Evolutionary conservation across 2,888 invertebrate genomes (phyloP), one percentile per base, ranked within the genome.

Genomic region (Dioctria linearis): DNA sequence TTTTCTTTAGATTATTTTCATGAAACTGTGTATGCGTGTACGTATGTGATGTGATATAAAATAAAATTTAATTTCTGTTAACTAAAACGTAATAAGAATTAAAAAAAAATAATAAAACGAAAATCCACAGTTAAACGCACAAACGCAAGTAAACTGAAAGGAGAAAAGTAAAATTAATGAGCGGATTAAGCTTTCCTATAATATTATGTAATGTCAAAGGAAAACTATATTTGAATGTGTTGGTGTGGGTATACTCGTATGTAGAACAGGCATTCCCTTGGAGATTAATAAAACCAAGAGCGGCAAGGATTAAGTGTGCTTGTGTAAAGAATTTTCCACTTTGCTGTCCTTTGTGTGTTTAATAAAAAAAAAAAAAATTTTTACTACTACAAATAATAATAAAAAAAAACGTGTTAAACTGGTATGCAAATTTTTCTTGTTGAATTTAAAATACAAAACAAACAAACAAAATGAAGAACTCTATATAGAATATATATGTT

Each of bases 151-250:
- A 25, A 71, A 71, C 71, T 54, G 54, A 40, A 25, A 25, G 54
- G 37, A 54, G 71, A 67, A 49, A 49, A 67, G 46, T 67, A 46
- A 25, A 46, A 71, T 71, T 71, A 71, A 71, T 71, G 71, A 71
- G 71, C 37, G 51, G 25, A 51, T 54, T 71, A 46, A 71, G 71
- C 51, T 51, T 71, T 2, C n/a, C 51, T 46, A 51, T 13, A 69
- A 49, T 49, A 71, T 51, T 71, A 71, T 40, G 71, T 71, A 71
- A 71, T 51, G 71, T n/a, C 51, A 51, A 51, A 57, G 71, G 51
- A 46, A 37, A 51, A 25, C 25, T 0, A 25, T 25, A 2, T 25
- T 1, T 25, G 25, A 25, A 2, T 25, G 25, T 25, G 25, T 25
- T 0, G 25, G 25, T 25, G 25, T 25, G 25, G 25, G 25, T 37